A percentile compares a stretch with the other conserved stretches of the same genome.
Conservation (phyloP, 1,140 invertebrate genomes). For the Papilio dardanus region DNA sequence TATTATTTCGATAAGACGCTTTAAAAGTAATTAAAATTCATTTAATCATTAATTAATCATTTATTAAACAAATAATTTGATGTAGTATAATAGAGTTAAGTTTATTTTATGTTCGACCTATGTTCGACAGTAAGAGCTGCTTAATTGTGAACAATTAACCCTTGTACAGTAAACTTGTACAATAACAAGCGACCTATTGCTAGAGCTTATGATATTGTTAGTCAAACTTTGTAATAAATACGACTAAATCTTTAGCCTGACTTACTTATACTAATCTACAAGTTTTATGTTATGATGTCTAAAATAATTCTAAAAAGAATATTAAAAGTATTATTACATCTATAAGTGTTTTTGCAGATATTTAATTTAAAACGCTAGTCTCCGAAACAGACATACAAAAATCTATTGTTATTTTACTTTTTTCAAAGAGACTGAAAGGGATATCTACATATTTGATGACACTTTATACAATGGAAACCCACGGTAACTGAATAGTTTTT, state of each 20-base stretch:
- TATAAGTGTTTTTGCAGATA: too few relatives aligned
- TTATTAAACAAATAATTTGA: neutral
- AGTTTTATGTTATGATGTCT: neutral
- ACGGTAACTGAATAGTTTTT: too few relatives aligned
- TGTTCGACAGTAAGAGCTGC: neutral
- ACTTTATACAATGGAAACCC: too few relatives aligned
- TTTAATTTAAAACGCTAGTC: too few relatives aligned
- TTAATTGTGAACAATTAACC: conserved; percentile 1
- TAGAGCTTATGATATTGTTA: conserved; percentile 2
- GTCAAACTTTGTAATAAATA: conserved; percentile 7
- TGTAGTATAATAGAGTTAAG: neutral
- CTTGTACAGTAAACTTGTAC: neutral
- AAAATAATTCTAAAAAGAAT: too few relatives aligned
- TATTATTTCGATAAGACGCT: neutral
- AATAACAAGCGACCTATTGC: conserved; percentile 20
- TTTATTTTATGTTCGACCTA: neutral
- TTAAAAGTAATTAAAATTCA: neutral
- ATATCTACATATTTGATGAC: too few relatives aligned
- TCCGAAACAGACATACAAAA: too few relatives aligned
- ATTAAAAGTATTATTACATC: too few relatives aligned
- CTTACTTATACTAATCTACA: neutral
- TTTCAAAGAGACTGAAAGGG: too few relatives aligned
- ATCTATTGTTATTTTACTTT: too few relatives aligned
- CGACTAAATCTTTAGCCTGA: neutral
- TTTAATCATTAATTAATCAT: neutral